phyloP scores from a whole-genome alignment of 2,113 vertebrate species.

The Siniperca knerii region DNA sequence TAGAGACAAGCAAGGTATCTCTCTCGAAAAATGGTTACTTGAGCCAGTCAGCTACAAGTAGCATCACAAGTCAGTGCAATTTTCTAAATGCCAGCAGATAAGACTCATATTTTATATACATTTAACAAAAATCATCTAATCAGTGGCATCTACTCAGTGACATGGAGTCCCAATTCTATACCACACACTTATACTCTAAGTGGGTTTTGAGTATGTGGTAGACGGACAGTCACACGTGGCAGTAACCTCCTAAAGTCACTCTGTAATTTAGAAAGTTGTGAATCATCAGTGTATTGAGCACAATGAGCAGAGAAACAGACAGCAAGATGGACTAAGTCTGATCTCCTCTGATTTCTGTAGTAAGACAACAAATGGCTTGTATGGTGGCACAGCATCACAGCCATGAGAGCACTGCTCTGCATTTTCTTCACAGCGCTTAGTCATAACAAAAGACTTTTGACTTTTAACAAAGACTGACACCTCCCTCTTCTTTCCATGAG shows the following conservation, averaged over 20 bases:
- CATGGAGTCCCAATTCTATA: not conserved
- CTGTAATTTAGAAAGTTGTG: not conserved
- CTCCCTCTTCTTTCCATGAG: not conserved
- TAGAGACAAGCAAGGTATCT: not conserved
- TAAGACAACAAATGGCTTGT: not conserved
- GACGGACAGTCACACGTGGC: not conserved
- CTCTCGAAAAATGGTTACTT: not conserved
- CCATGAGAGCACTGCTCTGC: not conserved
- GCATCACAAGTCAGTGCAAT: not conserved
- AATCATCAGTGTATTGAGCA: not conserved
- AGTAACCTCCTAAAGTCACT: not conserved
- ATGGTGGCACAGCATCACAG: not conserved
- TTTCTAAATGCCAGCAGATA: not conserved
- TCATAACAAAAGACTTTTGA: slow-evolving; percentile 7
- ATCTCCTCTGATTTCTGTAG: not conserved
- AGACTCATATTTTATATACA: not conserved
- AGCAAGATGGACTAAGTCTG: not conserved
- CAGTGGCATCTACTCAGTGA: not conserved
- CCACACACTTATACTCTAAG: not conserved
- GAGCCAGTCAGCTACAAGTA: not conserved
- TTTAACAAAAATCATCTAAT: not conserved
- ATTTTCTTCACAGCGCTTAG: not conserved
- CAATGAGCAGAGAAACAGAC: not conserved
- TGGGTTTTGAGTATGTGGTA: too few species aligned
- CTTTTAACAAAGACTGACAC: not conserved